Evolutionary conservation across 2,888 invertebrate species (phyloP).

Genomic region (Leptopilina myrica): DNA sequence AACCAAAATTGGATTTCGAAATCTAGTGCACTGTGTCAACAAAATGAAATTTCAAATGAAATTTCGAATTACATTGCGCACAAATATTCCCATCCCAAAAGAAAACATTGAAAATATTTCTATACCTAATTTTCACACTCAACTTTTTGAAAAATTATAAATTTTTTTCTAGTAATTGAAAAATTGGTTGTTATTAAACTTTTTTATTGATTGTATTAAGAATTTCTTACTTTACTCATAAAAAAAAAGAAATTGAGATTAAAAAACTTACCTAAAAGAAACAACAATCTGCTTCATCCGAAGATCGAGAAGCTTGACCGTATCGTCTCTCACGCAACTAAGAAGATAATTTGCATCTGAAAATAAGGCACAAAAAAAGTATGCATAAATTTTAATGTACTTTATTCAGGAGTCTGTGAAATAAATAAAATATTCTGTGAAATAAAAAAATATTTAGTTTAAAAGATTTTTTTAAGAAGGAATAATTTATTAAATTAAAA

Average conservation of each 20-base stretch:
- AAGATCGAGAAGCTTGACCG: conserved; percentile 94
- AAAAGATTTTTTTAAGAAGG: too few species aligned
- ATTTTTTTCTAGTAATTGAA: too few species aligned
- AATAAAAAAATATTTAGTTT: too few species aligned
- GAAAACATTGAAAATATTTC: too few species aligned
- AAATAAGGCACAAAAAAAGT: conserved; percentile 67
- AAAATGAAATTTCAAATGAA: conserved; percentile 6
- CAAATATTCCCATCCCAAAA: neutral
- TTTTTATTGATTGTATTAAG: too few species aligned
- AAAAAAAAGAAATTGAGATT: neutral
- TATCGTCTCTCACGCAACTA: conserved; percentile 96
- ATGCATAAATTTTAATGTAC: conserved; percentile 25
- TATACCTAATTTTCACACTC: neutral
- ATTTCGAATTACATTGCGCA: neutral
- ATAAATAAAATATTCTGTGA: too few species aligned
- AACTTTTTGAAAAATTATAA: too few species aligned
- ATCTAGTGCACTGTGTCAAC: conserved; percentile 29
- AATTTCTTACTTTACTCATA: neutral
- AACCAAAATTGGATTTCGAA: conserved; percentile 38
- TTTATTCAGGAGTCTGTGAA: neutral
- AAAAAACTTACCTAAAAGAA: conserved; percentile 88
- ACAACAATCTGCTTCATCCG: conserved; percentile 94
- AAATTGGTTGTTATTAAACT: too few species aligned
- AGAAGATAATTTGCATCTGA: conserved; percentile 93
- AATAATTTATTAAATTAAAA: too few species aligned